Conservation (phyloP, 2,888 invertebrate species). For the Trimorus sp. region DNA sequence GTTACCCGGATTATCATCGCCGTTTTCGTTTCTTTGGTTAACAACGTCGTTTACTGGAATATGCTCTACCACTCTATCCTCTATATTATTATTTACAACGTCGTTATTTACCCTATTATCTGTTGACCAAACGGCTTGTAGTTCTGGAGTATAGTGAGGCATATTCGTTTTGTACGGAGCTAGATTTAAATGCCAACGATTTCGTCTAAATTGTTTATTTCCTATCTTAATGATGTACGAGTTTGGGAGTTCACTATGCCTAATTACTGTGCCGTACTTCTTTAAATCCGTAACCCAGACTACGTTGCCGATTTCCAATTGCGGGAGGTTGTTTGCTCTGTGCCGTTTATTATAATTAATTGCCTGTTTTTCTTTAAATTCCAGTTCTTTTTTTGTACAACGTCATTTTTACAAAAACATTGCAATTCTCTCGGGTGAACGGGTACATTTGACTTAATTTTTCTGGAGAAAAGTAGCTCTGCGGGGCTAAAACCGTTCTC, state of each 20-base stretch:
- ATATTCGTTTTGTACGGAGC: no score
- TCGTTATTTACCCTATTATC: no score
- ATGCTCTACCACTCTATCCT: no score
- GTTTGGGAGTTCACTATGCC: constrained; percentile 16
- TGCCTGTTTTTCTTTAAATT: constrained; percentile 49
- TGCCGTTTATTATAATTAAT: constrained; percentile 63
- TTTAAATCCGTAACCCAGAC: constrained; percentile 69
- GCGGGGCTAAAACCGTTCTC: constrained; percentile 36
- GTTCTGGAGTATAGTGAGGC: no score
- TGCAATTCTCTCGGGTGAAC: constrained; percentile 14
- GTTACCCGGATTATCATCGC: no score
- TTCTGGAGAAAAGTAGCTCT: constrained; percentile 24
- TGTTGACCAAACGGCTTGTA: no score
- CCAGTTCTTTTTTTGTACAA: constrained; percentile 48
- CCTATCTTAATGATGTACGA: constrained; percentile 27
- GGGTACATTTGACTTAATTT: constrained; percentile 20
- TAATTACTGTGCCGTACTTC: constrained; percentile 24
- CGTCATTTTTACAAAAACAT: constrained; percentile 1
- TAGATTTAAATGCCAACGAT: constrained; percentile 36
- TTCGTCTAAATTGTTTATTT: constrained; percentile 11
- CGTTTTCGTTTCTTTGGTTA: no score
- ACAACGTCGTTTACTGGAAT: no score
- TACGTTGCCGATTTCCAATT: constrained; percentile 55
- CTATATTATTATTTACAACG: no score
- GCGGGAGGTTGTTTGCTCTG: constrained; percentile 54